Conservation (phyloP, 2,888 invertebrate species). For the Rhingia rostrata region DNA sequence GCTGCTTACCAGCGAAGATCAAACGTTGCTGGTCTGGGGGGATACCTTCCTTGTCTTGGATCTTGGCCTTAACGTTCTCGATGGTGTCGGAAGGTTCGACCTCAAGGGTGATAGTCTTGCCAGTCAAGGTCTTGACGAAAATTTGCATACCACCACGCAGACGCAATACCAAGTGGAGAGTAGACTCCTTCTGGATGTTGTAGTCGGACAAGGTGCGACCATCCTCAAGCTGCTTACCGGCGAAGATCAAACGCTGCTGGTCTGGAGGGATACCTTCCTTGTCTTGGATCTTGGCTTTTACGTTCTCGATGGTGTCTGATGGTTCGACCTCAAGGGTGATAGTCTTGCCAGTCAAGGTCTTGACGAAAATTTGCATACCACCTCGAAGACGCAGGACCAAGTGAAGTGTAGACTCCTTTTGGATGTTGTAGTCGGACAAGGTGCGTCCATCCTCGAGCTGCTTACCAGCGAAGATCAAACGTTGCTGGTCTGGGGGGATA, state of each 20-base stretch:
- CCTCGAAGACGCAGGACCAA: constrained; percentile 93
- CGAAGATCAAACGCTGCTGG: constrained; percentile 79
- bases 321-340: constrained; percentile 76
- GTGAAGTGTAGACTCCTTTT: constrained; percentile 95
- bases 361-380: constrained; percentile 84
- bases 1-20: constrained; percentile 76
- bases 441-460: constrained; percentile 96
- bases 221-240: constrained; percentile 79
- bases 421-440: constrained; percentile 95
- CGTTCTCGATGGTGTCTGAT: constrained; percentile 78
- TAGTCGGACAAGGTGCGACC: constrained; percentile 79
- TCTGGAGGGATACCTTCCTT: constrained; percentile 80
- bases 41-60: constrained; percentile 76
- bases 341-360: constrained; percentile 78
- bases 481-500: constrained; percentile 79
- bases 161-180: constrained; percentile 78
- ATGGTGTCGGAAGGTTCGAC: constrained; percentile 76
- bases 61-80: constrained; percentile 76
- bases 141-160: constrained; percentile 77
- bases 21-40: constrained; percentile 76
- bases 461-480: constrained; percentile 82
- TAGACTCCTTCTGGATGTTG: constrained; percentile 79
- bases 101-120: constrained; percentile 76
- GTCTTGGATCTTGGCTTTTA: constrained; percentile 78
- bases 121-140: constrained; percentile 75